phyloP scores from a whole-genome alignment of 1,140 invertebrate species.

The Lordiphosa stackelbergi region DNA sequence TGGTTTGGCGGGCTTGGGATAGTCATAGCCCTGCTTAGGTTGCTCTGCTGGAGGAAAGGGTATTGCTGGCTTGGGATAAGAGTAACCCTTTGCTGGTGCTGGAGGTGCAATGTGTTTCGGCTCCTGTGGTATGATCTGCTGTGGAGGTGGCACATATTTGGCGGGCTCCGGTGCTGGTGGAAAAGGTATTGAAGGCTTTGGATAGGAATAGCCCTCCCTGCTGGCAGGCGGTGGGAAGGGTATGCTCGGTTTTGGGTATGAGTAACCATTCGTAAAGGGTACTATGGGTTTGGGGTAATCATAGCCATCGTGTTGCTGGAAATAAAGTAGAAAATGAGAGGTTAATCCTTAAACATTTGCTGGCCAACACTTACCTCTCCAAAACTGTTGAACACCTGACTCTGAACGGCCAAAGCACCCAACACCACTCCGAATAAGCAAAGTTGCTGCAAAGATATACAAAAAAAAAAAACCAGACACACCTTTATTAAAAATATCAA shows the following conservation, averaged over 20 bases:
- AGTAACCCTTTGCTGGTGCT: conserved; percentile 35
- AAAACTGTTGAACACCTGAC: conserved; percentile 28
- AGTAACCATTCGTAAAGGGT: conserved; percentile 43
- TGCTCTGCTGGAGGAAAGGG: conserved; percentile 38
- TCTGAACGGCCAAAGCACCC: conserved; percentile 29
- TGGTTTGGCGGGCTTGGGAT: conserved; percentile 46
- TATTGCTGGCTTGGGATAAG: conserved; percentile 55
- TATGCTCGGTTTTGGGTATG: conserved; percentile 41
- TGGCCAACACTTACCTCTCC: conserved; percentile 27
- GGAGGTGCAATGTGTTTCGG: conserved; percentile 23
- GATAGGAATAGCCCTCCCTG: conserved; percentile 46
- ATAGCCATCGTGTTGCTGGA: conserved; percentile 29
- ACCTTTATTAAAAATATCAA: conserved; percentile 25
- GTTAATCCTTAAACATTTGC: not conserved
- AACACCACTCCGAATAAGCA: conserved; percentile 36
- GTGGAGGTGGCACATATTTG: conserved; percentile 32
- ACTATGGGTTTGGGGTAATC: conserved; percentile 42
- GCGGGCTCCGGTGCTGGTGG: conserved; percentile 25
- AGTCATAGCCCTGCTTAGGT: conserved; percentile 40
- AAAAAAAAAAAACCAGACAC: conserved; percentile 8
- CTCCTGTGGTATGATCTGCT: conserved; percentile 46
- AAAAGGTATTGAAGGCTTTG: conserved; percentile 46
- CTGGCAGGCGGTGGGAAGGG: conserved; percentile 42
- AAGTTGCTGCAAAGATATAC: conserved; percentile 50
- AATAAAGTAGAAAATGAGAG: conserved; percentile 3